Conservation (phyloP, 2,888 invertebrate genomes). For the Diarsia mendica region DNA sequence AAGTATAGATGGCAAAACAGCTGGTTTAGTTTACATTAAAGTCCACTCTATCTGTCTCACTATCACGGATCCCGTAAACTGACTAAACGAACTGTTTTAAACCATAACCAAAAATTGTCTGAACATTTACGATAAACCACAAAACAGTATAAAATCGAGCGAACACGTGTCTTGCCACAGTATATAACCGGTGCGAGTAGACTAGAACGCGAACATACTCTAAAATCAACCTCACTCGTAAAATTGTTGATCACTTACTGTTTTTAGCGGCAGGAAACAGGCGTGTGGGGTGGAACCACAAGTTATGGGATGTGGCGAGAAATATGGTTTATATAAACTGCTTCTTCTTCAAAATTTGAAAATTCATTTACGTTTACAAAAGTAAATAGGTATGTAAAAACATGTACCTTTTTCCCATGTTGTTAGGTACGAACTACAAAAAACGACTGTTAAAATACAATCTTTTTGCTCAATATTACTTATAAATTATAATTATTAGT, state of each 20-base stretch:
- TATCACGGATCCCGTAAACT: too few species aligned
- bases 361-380: background rate
- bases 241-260: constrained; percentile 61
- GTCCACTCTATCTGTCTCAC: too few species aligned
- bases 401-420: background rate
- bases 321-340: constrained; percentile 20
- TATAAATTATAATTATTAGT: background rate
- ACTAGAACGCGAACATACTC: constrained; percentile 53
- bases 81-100: background rate
- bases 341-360: background rate
- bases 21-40: too few species aligned
- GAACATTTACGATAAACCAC: constrained; percentile 30
- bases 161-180: constrained; percentile 58
- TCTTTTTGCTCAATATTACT: background rate
- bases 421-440: background rate
- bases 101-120: background rate
- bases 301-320: constrained; percentile 23
- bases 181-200: constrained; percentile 53
- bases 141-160: constrained; percentile 41
- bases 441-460: background rate
- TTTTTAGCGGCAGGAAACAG: constrained; percentile 61
- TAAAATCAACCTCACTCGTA: constrained; percentile 62
- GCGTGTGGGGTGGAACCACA: constrained; percentile 42
- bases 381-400: background rate
- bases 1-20: too few species aligned